Evolutionary conservation across 1,140 invertebrate genomes (phyloP).

Genomic region (Tetramorium parvispinum): DNA sequence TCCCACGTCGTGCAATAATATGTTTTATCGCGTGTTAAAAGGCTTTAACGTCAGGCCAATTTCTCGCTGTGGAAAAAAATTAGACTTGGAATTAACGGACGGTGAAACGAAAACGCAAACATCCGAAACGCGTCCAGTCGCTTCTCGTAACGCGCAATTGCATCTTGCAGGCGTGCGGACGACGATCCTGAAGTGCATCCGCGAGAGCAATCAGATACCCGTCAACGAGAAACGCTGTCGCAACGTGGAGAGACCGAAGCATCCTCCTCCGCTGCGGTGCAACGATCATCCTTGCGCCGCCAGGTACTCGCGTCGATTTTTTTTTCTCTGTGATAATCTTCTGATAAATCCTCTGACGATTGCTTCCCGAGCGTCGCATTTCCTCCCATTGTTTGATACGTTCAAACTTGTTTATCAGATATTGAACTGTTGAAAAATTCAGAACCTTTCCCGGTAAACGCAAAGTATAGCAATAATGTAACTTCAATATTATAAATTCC

Average conservation of each 20-base stretch:
- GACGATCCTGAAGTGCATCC: slow-evolving; percentile 62
- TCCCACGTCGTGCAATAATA: neutral
- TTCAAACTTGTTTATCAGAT: neutral
- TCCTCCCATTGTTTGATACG: neutral
- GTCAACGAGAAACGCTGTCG: slow-evolving; percentile 88
- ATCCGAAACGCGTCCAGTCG: neutral
- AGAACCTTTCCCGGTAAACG: too few species aligned
- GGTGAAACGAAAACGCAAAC: neutral
- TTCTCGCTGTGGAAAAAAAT: neutral
- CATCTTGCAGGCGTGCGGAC: slow-evolving; percentile 62
- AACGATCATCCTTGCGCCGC: slow-evolving; percentile 91
- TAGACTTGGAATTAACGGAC: neutral
- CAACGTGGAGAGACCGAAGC: slow-evolving; percentile 87
- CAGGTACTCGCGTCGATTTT: slow-evolving; percentile 78
- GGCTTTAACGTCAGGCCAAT: neutral
- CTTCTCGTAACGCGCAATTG: neutral
- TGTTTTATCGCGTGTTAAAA: neutral
- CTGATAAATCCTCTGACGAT: neutral
- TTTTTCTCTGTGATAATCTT: neutral
- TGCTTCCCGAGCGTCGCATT: neutral
- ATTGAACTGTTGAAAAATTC: neutral
- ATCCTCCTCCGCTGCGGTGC: slow-evolving; percentile 88
- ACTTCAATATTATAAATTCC: too few species aligned
- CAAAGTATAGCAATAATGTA: too few species aligned
- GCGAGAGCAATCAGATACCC: slow-evolving; percentile 72